Base-by-base conservation (phyloP, 53 echinoderm and acorn worm species). In the Luidia sarsii region DNA sequence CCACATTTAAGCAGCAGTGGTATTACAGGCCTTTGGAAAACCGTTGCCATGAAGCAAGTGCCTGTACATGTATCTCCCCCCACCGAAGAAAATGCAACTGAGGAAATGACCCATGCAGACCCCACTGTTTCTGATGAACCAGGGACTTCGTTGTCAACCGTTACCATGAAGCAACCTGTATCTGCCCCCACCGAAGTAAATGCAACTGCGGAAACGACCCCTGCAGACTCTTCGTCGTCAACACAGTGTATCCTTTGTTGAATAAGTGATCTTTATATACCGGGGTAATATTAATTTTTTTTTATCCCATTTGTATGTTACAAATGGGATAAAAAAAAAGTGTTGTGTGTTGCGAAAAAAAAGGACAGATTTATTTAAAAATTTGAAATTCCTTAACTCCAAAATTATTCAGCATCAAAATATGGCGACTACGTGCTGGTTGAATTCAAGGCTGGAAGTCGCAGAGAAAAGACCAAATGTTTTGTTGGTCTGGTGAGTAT, bases 11-110 rank as follows among this genome's bases (percentile, higher is more conserved):
- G 33, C 27, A 64, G 36, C 64, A 18, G 37, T 3, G 33, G 36
- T 4, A 64, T 64, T 37, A 64, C 39, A 64, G 64, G 64, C 35
- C 16, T n/a, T 33, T 64, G 64, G 38, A 64, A 3, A 38, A 64
- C 37, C 64, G 23, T n/a, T n/a, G n/a, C n/a, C n/a, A n/a, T n/a
- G n/a, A n/a, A n/a, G n/a, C n/a, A n/a, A n/a, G n/a, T n/a, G n/a
- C n/a, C n/a, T n/a, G n/a, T n/a, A n/a, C n/a, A n/a, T n/a, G n/a
- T n/a, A n/a, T n/a, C n/a, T n/a, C n/a, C n/a, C n/a, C n/a, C n/a
- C n/a, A n/a, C n/a, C n/a, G n/a, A n/a, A n/a, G n/a, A n/a, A n/a
- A n/a, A n/a, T n/a, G n/a, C n/a, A n/a, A n/a, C n/a, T n/a, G n/a
- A n/a, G n/a, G n/a, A n/a, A n/a, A n/a, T n/a, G n/a, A n/a, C n/a